These are phyloP conservation scores for Amyelois transitella DNA, from an alignment of 1,140 invertebrate species.

Conservation along the genomic window DNA sequence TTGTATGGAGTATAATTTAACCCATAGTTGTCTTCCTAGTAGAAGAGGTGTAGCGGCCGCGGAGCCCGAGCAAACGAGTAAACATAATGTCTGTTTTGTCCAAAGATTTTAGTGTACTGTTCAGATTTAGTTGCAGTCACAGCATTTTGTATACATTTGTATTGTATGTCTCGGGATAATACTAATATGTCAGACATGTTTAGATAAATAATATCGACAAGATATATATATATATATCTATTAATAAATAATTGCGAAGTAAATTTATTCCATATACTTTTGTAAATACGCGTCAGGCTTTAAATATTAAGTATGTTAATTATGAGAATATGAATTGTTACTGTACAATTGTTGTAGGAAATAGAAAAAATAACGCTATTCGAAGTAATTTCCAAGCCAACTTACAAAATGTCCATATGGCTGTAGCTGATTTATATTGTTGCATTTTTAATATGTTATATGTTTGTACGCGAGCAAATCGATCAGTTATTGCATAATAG, in stretches of 20 bases:
- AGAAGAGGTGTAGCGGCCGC: neutral
- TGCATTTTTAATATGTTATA: neutral
- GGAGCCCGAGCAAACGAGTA: neutral
- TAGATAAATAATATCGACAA: neutral
- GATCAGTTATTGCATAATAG: neutral
- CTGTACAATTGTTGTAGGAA: constrained; percentile 69
- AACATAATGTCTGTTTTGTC: neutral
- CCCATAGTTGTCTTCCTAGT: neutral
- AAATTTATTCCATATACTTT: constrained; percentile 15
- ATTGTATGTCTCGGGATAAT: neutral
- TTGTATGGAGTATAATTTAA: neutral
- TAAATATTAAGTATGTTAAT: constrained; percentile 59
- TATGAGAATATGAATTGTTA: constrained; percentile 59
- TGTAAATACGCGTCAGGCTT: constrained; percentile 64
- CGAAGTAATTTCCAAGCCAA: constrained; percentile 20
- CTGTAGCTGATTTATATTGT: neutral
- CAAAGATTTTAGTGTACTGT: neutral
- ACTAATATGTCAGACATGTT: neutral
- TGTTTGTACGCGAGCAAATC: neutral
- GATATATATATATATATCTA: constrained; percentile 1
- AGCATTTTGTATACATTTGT: too few species aligned
- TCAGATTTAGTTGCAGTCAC: neutral
- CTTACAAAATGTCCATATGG: neutral
- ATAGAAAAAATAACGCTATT: neutral
- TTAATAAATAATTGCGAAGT: too few species aligned